phyloP scores from a whole-genome alignment of 2,113 vertebrate genomes.

The Hepsetus odoe region DNA sequence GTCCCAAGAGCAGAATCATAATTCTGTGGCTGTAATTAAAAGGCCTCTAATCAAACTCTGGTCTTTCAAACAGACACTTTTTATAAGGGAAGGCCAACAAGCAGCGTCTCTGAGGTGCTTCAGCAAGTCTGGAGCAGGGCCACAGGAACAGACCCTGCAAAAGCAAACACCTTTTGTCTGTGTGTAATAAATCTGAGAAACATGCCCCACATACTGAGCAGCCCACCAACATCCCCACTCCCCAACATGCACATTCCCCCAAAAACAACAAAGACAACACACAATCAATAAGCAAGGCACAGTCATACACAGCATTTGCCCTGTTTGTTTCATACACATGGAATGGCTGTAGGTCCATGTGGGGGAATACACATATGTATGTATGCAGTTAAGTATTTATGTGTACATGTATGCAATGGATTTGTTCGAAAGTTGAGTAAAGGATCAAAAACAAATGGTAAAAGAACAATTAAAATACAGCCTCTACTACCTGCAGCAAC shows the following conservation, averaged over 20 bases:
- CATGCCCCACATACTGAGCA: conserved; percentile 39
- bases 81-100: conserved; percentile 13
- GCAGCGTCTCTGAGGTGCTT: conserved; percentile 29
- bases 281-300: conserved; percentile 44
- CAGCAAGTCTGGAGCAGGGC: conserved; percentile 24
- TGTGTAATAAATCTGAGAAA: conserved; percentile 53
- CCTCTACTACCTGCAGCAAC: too few relatives aligned
- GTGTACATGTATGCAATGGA: too few relatives aligned
- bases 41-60: conserved; percentile 3
- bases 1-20: background rate
- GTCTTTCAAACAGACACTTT: conserved; percentile 16
- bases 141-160: conserved; percentile 45
- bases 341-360: background rate
- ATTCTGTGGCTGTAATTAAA: background rate
- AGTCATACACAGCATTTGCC: background rate
- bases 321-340: conserved; percentile 25
- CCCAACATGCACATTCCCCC: background rate
- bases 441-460: too few relatives aligned
- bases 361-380: too few relatives aligned
- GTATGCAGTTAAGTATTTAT: too few relatives aligned
- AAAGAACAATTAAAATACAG: too few relatives aligned
- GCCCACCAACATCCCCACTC: background rate
- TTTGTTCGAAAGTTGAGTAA: too few relatives aligned
- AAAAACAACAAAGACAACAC: conserved; percentile 38
- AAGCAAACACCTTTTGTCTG: conserved; percentile 62